These are phyloP conservation scores for Gallinago paraguaiae DNA, from an alignment of 2,113 vertebrate genomes.

Conservation along the genomic window DNA sequence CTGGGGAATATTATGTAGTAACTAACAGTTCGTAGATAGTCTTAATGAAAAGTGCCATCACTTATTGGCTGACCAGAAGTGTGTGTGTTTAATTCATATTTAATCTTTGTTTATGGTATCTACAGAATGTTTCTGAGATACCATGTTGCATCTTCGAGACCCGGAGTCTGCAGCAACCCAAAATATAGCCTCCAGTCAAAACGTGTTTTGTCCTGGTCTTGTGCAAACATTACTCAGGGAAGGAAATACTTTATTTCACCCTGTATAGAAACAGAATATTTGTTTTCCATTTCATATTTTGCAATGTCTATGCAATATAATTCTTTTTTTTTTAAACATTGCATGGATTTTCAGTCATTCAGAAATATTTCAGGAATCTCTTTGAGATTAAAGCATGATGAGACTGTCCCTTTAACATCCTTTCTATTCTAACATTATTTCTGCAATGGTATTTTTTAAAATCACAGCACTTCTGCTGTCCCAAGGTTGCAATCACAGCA, in stretches of 20 bases:
- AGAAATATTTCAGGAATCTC: background rate
- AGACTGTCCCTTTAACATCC: background rate
- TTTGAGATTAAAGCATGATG: background rate
- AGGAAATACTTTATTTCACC: background rate
- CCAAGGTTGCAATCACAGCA: background rate
- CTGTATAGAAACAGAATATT: background rate
- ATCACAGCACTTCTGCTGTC: background rate
- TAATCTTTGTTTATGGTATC: background rate
- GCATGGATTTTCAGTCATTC: background rate
- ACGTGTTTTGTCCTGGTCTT: background rate
- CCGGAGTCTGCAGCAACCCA: background rate
- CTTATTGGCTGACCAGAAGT: background rate
- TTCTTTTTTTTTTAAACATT: background rate
- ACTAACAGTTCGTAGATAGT: background rate
- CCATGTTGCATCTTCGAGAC: background rate
- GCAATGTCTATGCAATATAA: background rate
- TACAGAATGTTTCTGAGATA: background rate
- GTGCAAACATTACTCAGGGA: background rate
- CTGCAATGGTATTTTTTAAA: background rate
- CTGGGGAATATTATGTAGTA: background rate
- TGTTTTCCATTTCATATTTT: background rate
- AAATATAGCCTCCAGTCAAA: background rate
- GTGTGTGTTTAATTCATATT: background rate
- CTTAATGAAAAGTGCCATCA: background rate
- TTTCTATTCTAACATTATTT: background rate